phyloP scores from a whole-genome alignment of 2,888 invertebrate species.

The Yponomeuta evonymella region DNA sequence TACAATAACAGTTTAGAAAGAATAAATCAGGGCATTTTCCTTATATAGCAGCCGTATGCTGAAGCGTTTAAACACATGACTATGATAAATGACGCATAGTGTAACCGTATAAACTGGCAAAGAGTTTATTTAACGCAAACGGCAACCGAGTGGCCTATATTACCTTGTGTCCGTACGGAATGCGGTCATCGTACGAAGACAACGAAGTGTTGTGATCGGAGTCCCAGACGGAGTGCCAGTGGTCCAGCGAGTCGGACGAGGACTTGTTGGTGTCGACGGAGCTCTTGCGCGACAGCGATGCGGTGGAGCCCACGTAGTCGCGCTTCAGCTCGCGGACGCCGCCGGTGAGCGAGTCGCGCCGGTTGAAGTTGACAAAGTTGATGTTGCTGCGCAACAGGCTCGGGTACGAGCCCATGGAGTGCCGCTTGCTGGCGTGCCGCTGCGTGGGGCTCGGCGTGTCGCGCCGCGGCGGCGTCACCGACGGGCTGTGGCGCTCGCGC shows the following conservation, averaged over 20 bases:
- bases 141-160: slow-evolving; percentile 19
- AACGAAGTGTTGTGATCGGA: slow-evolving; percentile 79
- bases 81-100: slow-evolving; percentile 9
- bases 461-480: slow-evolving; percentile 63
- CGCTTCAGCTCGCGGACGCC: slow-evolving; percentile 68
- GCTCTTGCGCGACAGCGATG: slow-evolving; percentile 67
- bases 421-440: slow-evolving; percentile 50
- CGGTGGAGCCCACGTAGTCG: slow-evolving; percentile 69
- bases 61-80: background rate
- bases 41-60: background rate
- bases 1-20: background rate
- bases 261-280: slow-evolving; percentile 68
- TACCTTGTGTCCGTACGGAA: slow-evolving; percentile 60
- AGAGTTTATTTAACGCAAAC: slow-evolving; percentile 4
- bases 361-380: slow-evolving; percentile 59
- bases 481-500: slow-evolving; percentile 73
- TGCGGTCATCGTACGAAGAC: slow-evolving; percentile 76
- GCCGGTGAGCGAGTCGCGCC: slow-evolving; percentile 58
- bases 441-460: slow-evolving; percentile 69
- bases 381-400: slow-evolving; percentile 49
- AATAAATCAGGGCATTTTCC: slow-evolving; percentile 4
- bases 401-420: slow-evolving; percentile 66
- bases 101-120: background rate
- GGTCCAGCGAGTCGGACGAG: slow-evolving; percentile 84
- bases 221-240: slow-evolving; percentile 81